Base-by-base conservation (phyloP, 2,113 vertebrate species). In the Tachysurus vachellii region DNA sequence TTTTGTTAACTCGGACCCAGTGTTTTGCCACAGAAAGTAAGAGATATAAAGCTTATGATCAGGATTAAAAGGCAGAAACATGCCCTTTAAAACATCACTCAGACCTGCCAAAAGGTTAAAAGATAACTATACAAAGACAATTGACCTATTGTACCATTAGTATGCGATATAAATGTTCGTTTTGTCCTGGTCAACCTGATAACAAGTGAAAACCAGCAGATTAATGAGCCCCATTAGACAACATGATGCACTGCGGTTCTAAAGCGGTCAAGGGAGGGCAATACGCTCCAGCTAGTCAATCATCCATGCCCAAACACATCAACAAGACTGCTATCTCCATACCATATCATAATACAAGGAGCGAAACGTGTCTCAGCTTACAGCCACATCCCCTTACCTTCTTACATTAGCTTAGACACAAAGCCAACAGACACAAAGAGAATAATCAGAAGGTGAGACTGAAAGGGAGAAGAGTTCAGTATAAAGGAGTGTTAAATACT, bases 401-500 rank as follows among this genome's bases (percentile, higher is more conserved):
- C 57, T 6, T 50, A 66, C 81, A 53, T 53, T 53, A 53, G 42
- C 71, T 31, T 28, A 85, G 75, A 80, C 9, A 31, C 42, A 80
- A 31, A 64, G 1, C 26, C 57, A 79, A 66, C 5, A 26, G 53
- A 77, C 13, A 85, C 9, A 28, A 36, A 76, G 21, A 81, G 21
- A 81, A 12, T 26, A 10, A 44, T 56, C 11, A 59, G 36, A 44
- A 50, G 16, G 19, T 26, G 31, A 56, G 66, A 64, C 26, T 54
- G 44, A 77, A 59, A 70, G 54, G 73, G 19, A 71, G 9, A 85
- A 88, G 47, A 53, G 77, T 59, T 68, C 9, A 88, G 28, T 28
- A 92, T 61, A 21, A 86, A 19, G 57, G 92, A 61, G n/a, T 85
- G 31, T 89, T 86, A 87, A 87, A 77, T 95, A 96, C 95, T 95